These are phyloP conservation scores for Kryptolebias marmoratus DNA, from an alignment of 2,113 vertebrate genomes.

Conservation along the genomic window DNA sequence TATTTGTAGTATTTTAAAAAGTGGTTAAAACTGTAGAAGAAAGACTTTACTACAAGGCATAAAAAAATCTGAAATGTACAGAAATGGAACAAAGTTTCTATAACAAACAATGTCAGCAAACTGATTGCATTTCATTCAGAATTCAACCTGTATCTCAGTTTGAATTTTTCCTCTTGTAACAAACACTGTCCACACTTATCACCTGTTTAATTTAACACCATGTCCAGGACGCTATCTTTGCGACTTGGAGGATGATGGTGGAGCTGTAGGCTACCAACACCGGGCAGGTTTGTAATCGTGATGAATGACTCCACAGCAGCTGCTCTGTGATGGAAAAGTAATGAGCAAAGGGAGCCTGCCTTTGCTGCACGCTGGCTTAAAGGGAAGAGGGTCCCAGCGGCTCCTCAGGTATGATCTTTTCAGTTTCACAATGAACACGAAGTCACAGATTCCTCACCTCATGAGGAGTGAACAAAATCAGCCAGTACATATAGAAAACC, in stretches of 20 bases:
- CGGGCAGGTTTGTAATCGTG: slow-evolving; percentile 82
- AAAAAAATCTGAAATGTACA: background rate
- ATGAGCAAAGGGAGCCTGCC: slow-evolving; percentile 83
- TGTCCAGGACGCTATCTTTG: slow-evolving; percentile 49
- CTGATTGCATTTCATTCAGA: background rate
- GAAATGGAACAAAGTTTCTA: background rate
- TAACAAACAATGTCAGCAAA: background rate
- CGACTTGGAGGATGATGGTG: slow-evolving; percentile 69
- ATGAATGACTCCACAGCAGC: slow-evolving; percentile 80
- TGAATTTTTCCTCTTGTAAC: slow-evolving; percentile 42
- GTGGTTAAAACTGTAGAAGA: no score
- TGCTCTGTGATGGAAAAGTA: slow-evolving; percentile 87
- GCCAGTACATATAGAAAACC: slow-evolving; percentile 28
- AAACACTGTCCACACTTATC: slow-evolving; percentile 44
- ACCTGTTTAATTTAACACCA: slow-evolving; percentile 70
- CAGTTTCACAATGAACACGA: slow-evolving; percentile 74
- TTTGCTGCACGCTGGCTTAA: slow-evolving; percentile 72
- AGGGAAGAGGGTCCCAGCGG: slow-evolving; percentile 81
- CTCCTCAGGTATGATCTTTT: slow-evolving; percentile 80
- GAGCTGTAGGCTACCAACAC: slow-evolving; percentile 70
- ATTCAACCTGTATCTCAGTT: slow-evolving; percentile 30
- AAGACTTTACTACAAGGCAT: no score
- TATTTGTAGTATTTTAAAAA: no score
- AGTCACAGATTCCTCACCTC: slow-evolving; percentile 61
- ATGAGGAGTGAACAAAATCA: slow-evolving; percentile 52